Evolutionary conservation across 2,113 vertebrate genomes (phyloP), one percentile per base, ranked within the genome.

Genomic region (Tychaedon coryphoeus): DNA sequence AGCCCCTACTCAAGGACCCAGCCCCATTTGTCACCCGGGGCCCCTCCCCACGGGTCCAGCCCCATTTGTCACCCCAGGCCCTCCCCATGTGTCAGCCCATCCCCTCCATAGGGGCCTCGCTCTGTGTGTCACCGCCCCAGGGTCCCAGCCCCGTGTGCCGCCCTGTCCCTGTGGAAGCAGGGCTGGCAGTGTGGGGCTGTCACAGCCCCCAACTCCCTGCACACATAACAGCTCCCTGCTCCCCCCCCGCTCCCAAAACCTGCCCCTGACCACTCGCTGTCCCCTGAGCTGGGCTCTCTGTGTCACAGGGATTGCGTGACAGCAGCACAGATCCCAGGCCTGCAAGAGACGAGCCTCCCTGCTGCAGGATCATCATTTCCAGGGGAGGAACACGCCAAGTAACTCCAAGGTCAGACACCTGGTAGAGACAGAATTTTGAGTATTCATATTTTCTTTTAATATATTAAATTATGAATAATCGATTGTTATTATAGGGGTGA

Each of bases 321-420:
- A 62, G 86, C 6, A 0, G 12, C 75, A 11, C 82, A 3, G 45
- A 56, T 16, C 66, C 36, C 11, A 1, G 58, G 36, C 62, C 78
- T 76, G 89, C 19, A 6, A 38, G 47, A 71, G 17, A 57, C 9
- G 4, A 81, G 11, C 15, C 34, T 72, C 48, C 45, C 67, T 56
- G 66, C 83, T 15, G 70, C 16, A 50, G 36, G 24, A 53, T 61
- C 22, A 3, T 48, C 75, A 50, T 73, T 65, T 45, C 58, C 83
- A 58, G 64, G 36, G 9, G 19, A 90, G 51, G 73, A 90, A 36
- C n/a, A 2, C 34, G 0, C 9, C 7, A 0, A 4, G 8, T 75
- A 64, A 54, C 9, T 61, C 36, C 73, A 36, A 94, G 93, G 87
- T 94, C 90, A 91, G 93, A 17, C 13, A 67, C 22, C 43, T 64